phyloP scores from a whole-genome alignment of 2,888 invertebrate genomes.

The Onchidella celtica region DNA sequence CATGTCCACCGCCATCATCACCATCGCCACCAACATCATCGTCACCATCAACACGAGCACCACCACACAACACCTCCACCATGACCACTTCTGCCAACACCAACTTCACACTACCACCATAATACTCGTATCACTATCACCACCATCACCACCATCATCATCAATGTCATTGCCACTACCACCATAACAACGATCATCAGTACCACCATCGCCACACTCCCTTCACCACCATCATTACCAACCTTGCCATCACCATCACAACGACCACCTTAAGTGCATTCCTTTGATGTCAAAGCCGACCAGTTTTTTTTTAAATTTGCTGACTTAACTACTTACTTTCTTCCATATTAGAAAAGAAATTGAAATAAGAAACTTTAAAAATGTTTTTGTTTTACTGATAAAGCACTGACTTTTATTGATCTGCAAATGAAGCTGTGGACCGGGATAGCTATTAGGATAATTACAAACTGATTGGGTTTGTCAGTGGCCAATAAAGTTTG shows the following conservation, averaged over 20 bases:
- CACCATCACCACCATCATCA: neutral
- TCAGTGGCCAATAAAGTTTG: too few species aligned
- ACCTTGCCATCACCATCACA: neutral
- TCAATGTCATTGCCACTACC: neutral
- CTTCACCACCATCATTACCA: neutral
- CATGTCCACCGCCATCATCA: conserved; percentile 11
- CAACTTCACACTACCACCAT: neutral
- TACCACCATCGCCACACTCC: neutral
- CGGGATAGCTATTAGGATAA: too few species aligned
- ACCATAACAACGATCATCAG: neutral
- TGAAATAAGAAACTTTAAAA: too few species aligned
- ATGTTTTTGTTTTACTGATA: too few species aligned
- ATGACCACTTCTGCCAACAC: neutral
- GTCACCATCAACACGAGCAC: neutral
- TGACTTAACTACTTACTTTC: too few species aligned
- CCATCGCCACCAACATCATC: neutral
- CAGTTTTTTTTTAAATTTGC: too few species aligned
- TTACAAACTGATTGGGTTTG: too few species aligned
- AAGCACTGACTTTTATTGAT: too few species aligned
- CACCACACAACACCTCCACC: neutral
- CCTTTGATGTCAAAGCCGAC: too few species aligned
- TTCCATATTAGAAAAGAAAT: too few species aligned
- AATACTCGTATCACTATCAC: neutral
- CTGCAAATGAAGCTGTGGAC: too few species aligned
- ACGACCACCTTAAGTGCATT: neutral